Evolutionary conservation across 2,797 vertebrate genomes (phyloP).

Genomic region (Hydrocynus forskahlii): DNA sequence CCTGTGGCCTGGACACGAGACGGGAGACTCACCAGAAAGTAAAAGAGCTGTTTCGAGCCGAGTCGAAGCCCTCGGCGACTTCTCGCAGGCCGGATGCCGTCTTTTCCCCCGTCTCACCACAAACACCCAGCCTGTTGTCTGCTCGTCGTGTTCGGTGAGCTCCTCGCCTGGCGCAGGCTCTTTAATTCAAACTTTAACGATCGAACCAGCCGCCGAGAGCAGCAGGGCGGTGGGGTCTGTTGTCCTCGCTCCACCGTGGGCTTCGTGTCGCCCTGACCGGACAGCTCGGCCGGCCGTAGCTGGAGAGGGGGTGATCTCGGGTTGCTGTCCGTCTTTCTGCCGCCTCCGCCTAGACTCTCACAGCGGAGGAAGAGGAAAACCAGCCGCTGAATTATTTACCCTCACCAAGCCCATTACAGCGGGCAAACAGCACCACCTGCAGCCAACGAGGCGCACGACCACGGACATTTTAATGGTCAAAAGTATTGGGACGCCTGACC

Average conservation of each 20-base stretch:
- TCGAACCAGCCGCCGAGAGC: not conserved
- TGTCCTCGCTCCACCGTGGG: conserved; percentile 25
- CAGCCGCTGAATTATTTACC: conserved; percentile 32
- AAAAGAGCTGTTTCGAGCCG: conserved; percentile 51
- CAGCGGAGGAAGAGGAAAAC: conserved; percentile 58
- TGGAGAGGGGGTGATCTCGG: conserved; percentile 46
- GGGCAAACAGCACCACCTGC: conserved; percentile 42
- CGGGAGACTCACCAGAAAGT: conserved; percentile 61
- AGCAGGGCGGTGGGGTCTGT: not conserved
- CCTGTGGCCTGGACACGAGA: not conserved
- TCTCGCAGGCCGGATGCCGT: conserved; percentile 70
- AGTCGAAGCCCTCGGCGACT: conserved; percentile 61
- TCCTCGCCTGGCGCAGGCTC: conserved; percentile 6
- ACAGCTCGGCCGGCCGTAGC: conserved; percentile 47
- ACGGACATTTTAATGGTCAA: too few relatives aligned
- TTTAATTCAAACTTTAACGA: not conserved
- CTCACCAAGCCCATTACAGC: not conserved
- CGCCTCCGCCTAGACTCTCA: conserved; percentile 67
- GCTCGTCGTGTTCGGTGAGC: not conserved
- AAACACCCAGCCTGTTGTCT: conserved; percentile 16
- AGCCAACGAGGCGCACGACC: not conserved
- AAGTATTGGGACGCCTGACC: too few relatives aligned
- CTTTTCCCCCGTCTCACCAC: conserved; percentile 46
- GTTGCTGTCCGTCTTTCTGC: conserved; percentile 61
- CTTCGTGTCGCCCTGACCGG: conserved; percentile 43